Evolutionary conservation across 2,113 vertebrate species (phyloP), one percentile per base, ranked within the genome.

Genomic region (Oncorhynchus masou): DNA sequence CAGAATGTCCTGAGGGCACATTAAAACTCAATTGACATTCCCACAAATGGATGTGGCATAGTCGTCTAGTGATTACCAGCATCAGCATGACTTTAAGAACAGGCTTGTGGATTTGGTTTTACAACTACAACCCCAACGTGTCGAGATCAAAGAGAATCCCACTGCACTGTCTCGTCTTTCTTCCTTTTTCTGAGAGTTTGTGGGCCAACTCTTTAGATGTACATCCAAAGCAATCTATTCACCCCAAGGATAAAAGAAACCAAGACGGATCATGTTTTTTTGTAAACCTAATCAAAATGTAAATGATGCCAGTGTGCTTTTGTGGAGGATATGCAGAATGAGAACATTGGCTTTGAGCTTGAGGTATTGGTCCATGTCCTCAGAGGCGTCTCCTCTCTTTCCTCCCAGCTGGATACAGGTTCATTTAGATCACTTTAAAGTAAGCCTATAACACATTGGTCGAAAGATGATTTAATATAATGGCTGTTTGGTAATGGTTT

Each of bases 81-180:
- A 45, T 16, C 5, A 62, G 19, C 7, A 22, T 62, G 59, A 22
- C 59, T 22, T 22, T 62, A 8, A 5, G 68, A 69, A 54, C 64
- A 70, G 82, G 15, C 51, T 76, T 62, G 8, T 6, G 69, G 60
- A 82, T 68, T 81, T 70, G 68, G 67, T 73, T 68, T 70, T 76
- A 80, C 15, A 68, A 31, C 25, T 31, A 16, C 20, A 62, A 9
- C 16, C n/a, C 59, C 59, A 62, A 22, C 13, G 6, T 9, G 59
- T 62, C 7, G n/a, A 62, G 59, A 62, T 62, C 51, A 54, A 54
- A 54, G 12, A 54, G 3, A 54, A 19, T 54, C 51, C 3, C 4
- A 13, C 13, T 15, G 49, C 49, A 54, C 15, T 12, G 2, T 45
- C 39, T 11, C 39, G 2, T 45, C 39, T 45, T 11, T 45, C 39